Base-by-base conservation (phyloP, 2,888 invertebrate species). In the Charanyca ferruginea region DNA sequence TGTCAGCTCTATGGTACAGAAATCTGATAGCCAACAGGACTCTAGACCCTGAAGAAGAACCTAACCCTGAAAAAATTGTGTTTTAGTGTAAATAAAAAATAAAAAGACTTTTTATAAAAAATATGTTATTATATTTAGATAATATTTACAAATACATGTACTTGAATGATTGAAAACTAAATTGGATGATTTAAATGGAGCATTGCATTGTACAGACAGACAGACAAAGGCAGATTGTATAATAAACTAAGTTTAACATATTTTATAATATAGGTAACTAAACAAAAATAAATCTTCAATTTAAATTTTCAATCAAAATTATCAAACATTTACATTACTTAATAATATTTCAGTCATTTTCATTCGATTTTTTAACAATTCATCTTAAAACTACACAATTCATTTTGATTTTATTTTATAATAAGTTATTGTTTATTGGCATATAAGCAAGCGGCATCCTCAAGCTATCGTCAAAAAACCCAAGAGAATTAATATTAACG, bases 1-100 rank as follows among this genome's bases (percentile, higher is more conserved):
- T 79, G 0, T 93, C 93, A 1, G 93, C 92, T 0, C 55, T 90
- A 5, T 93, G 93, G 93, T 93, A 87, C 62, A 84, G 80, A 18
- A 77, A 89, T n/a, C 71, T 93, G 3, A 69, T 89, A 8, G 66
- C 77, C 2, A 89, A 81, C 1, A 89, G 90, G 61, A 85, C 79
- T 23, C 85, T 93, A 18, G 81, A 91, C 58, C 62, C 69, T 0
- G 44, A 81, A 1, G 84, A 82, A 41, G 61, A 60, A 20, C 85
- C 89, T 0, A 57, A 63, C 2, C 51, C 77, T 5, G 72, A 88
- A 68, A 71, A 87, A 48, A 28, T 86, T 3, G 59, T 70, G 6
- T 90, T 90, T 79, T 91, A 66, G 18, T 28, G 11, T 32, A 47
- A 38, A 38, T 9, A 16, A 8, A 1, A 58, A 58, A 54, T 65